Evolutionary conservation across 2,113 vertebrate species (phyloP).

Genomic region (Numenius arquata): DNA sequence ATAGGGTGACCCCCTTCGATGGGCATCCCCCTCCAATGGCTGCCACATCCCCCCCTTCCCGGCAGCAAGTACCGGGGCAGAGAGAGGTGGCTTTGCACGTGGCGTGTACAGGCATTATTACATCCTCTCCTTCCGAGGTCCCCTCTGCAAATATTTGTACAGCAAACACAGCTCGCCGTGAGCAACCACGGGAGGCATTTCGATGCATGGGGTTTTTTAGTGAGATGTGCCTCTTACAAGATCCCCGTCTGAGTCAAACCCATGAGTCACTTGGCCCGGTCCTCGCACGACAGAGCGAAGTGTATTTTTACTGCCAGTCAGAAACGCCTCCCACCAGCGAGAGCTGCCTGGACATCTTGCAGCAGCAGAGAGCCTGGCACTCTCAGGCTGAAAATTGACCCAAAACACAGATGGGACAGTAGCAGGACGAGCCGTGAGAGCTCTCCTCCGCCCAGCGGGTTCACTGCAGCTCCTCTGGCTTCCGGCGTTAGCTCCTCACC

Average conservation of each 20-base stretch:
- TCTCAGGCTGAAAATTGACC: not conserved
- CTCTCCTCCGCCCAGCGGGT: rapidly evolving
- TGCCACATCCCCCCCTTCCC: not conserved
- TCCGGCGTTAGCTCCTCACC: not conserved
- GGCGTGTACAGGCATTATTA: not conserved
- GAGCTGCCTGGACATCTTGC: not conserved
- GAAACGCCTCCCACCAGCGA: not conserved
- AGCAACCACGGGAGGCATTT: not conserved
- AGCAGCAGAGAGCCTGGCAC: not conserved
- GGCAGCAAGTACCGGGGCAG: not conserved
- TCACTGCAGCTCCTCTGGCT: not conserved
- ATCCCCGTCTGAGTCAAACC: not conserved
- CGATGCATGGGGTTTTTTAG: not conserved
- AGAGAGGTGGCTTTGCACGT: not conserved
- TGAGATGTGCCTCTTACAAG: not conserved
- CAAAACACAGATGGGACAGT: not conserved
- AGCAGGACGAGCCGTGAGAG: rapidly evolving
- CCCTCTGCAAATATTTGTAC: not conserved
- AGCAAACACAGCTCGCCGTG: not conserved
- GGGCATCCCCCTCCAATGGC: rapidly evolving
- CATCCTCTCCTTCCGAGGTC: not conserved
- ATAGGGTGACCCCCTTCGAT: not conserved
- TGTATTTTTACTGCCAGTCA: not conserved
- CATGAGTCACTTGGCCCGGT: not conserved
- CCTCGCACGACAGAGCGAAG: not conserved